Percentiles rank a stretch among this genome's conserved stretches.
phyloP scores from a whole-genome alignment of 2,797 vertebrate genomes.

The Clarias pachynema region DNA sequence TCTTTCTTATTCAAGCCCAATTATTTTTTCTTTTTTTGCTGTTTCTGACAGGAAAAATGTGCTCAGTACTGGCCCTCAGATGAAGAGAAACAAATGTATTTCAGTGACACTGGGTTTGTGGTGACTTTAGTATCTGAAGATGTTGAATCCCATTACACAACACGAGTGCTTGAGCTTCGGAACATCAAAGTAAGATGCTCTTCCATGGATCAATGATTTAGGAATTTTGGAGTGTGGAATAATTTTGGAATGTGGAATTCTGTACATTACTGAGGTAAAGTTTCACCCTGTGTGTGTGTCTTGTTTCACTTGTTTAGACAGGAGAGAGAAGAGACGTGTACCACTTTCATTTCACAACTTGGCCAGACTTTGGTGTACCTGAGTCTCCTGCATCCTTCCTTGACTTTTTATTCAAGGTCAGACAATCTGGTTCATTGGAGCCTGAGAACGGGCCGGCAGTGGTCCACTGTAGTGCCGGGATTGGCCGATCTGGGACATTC shows the following conservation, averaged over 20 bases:
- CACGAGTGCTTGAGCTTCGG: constrained; percentile 86
- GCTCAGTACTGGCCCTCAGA: constrained; percentile 95
- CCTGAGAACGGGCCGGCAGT: constrained; percentile 85
- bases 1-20: background rate
- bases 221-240: too few relatives aligned
- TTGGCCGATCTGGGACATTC: constrained; percentile 93
- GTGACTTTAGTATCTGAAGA: constrained; percentile 91
- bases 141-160: constrained; percentile 88
- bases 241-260: background rate
- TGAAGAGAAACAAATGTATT: constrained; percentile 84
- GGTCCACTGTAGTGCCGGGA: constrained; percentile 95
- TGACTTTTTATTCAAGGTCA: constrained; percentile 93
- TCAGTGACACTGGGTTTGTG: constrained; percentile 89
- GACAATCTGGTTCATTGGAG: constrained; percentile 88
- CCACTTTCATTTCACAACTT: constrained; percentile 98
- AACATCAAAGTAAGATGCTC: constrained; percentile 76
- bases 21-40: background rate
- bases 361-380: constrained; percentile 98
- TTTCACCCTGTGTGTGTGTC: background rate
- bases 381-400: constrained; percentile 97
- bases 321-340: constrained; percentile 87
- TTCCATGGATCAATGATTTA: background rate
- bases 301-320: constrained; percentile 74
- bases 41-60: constrained; percentile 88
- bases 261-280: background rate